Percentiles rank a stretch among this genome's conserved stretches.
Evolutionary conservation across 2,888 invertebrate genomes (phyloP).

Genomic region (Dicranocentrus wangi): DNA sequence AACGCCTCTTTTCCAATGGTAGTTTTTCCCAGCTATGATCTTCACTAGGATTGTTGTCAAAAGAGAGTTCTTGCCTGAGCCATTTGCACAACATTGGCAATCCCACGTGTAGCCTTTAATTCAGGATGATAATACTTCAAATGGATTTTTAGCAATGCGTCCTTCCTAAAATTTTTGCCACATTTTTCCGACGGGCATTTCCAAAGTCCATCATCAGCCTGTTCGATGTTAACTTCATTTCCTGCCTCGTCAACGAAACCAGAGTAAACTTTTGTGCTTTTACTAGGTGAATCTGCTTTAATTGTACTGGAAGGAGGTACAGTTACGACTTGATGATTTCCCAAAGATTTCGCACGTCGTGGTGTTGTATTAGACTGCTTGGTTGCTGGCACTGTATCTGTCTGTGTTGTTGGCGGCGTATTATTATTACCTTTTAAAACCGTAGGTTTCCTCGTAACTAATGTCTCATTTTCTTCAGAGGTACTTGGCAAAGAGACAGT

Average conservation of each 20-base stretch:
- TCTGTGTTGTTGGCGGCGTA: no score
- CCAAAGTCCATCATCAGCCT: conserved; percentile 76
- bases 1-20: conserved; percentile 38
- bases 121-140: conserved; percentile 95
- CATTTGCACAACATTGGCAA: conserved; percentile 89
- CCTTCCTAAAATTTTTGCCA: conserved; percentile 91
- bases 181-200: conserved; percentile 88
- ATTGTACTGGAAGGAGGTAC: no score
- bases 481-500: background rate
- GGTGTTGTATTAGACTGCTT: no score
- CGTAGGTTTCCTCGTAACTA: no score
- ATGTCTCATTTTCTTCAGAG: no score
- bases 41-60: conserved; percentile 54
- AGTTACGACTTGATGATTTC: background rate
- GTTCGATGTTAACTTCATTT: conserved; percentile 60
- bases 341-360: conserved; percentile 45
- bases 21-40: conserved; percentile 39
- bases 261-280: conserved; percentile 52
- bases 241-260: conserved; percentile 66
- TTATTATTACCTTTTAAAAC: no score
- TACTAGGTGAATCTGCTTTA: conserved; percentile 20
- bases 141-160: conserved; percentile 91
- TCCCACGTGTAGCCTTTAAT: conserved; percentile 82
- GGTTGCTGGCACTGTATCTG: no score
- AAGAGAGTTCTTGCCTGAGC: conserved; percentile 83